A percentile compares a stretch with the other conserved stretches of the same genome.
These are phyloP conservation scores for Nemotelus nigrinus DNA, from an alignment of 2,888 invertebrate species.

Conservation along the genomic window DNA sequence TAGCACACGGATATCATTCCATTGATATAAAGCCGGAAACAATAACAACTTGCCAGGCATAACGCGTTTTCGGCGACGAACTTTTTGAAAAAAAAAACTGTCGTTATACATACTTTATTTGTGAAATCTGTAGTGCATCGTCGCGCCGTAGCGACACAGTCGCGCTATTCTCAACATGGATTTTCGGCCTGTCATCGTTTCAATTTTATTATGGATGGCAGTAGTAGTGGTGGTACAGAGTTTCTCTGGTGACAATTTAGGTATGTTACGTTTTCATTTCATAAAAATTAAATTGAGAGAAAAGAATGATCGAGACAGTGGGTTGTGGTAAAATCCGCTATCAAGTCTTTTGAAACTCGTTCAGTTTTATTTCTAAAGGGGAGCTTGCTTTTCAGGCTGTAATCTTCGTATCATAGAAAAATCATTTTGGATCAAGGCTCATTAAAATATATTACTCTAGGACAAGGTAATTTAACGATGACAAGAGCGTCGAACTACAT, in stretches of 20 bases:
- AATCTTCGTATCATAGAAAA: no score
- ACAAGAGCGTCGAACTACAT: no score
- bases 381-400: no score
- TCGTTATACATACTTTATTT: constrained; percentile 5
- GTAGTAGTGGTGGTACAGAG: constrained; percentile 1
- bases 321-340: no score
- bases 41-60: constrained; percentile 24
- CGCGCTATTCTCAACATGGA: constrained; percentile 34
- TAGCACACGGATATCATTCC: background rate
- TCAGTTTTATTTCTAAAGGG: no score
- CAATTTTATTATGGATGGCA: constrained; percentile 17
- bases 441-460: no score
- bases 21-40: constrained; percentile 10
- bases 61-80: background rate
- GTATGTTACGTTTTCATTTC: constrained; percentile 26
- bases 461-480: no score
- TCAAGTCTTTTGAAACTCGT: no score
- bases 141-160: background rate
- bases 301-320: background rate
- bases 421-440: no score
- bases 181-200: constrained; percentile 28
- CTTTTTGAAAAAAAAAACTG: background rate
- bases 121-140: constrained; percentile 33
- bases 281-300: background rate
- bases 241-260: constrained; percentile 40